Conservation (phyloP, 1,140 invertebrate genomes). For the Tetramorium alpestre region DNA sequence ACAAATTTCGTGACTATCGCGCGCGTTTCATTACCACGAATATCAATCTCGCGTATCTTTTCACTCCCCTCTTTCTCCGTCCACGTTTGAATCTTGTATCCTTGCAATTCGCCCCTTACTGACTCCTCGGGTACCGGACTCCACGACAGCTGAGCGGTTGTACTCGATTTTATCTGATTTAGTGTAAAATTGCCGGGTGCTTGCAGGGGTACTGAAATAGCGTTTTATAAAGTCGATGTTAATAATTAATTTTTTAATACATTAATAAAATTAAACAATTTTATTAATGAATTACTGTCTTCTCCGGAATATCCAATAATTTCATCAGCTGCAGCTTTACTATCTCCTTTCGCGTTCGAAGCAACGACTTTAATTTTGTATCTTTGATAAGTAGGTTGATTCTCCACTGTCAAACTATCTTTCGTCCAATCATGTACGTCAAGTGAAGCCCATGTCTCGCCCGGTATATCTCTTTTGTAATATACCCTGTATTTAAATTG, state of each 20-base stretch:
- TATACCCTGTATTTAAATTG: conserved; percentile 96
- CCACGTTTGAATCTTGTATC: conserved; percentile 98
- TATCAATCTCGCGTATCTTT: conserved; percentile 91
- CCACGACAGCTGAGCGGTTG: conserved; percentile 94
- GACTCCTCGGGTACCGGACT: conserved; percentile 91
- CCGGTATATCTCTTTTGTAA: conserved; percentile 93
- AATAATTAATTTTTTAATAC: not conserved
- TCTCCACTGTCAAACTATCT: conserved; percentile 89
- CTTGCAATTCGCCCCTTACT: conserved; percentile 96
- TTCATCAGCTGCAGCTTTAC: conserved; percentile 93
- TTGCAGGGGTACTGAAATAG: conserved; percentile 89
- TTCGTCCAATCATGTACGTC: conserved; percentile 93
- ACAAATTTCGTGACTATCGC: conserved; percentile 94
- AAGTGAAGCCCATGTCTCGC: conserved; percentile 89
- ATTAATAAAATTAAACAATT: conserved; percentile 17
- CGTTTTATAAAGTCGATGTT: not conserved
- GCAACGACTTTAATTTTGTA: conserved; percentile 97
- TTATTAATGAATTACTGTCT: conserved; percentile 87
- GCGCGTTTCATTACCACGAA: conserved; percentile 90
- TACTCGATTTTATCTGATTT: conserved; percentile 90
- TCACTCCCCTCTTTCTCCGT: conserved; percentile 92
- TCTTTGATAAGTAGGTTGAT: conserved; percentile 96
- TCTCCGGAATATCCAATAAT: conserved; percentile 98
- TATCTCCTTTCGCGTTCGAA: conserved; percentile 95
- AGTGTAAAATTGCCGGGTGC: conserved; percentile 95